Base-by-base conservation (phyloP, 2,888 invertebrate genomes). In the Sylvicola cinctus region DNA sequence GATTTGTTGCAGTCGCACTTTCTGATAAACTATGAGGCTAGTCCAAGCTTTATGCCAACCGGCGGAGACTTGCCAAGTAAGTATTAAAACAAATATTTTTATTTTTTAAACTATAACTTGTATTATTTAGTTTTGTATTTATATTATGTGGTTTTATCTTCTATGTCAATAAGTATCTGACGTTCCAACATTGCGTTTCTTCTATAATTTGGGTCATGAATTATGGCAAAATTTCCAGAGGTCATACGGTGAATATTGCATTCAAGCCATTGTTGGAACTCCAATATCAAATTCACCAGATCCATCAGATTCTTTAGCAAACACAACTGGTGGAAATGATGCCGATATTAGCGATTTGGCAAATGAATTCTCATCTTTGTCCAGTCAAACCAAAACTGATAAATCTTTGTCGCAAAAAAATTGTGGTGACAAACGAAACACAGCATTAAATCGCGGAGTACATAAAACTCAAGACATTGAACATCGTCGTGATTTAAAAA, bases 121-220 rank as follows among this genome's bases (percentile, higher is more conserved):
- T n/a, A 8, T 8, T 25, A 8, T 25, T 25, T 25, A 25, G 7
- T 25, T 25, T 25, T 25, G 25, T 8, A 25, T 11, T 8, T 8
- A 25, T 25, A 25, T 25, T 7, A 8, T 25, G 11, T 25, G 7
- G 8, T 8, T 8, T 8, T 8, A 25, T 11, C 7, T 25, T 25
- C 13, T 12, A 7, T 14, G 23, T 32, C n/a, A 16, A 15, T 7
- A n/a, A n/a, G 25, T 7, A 32, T 8, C 15, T 20, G 25, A 32
- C 26, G 14, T 10, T 7, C 4, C 16, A 4, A 29, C 34, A 20
- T 3, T 34, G 15, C 16, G 29, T 15, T 34, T 34, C 17, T 34
- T 29, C n/a, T 34, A 34, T 29, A 34, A 34, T 29, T 29, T 34
- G n/a, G 34, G 34, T 7, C 4, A 16, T 16, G 34, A 34, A 16